Evolutionary conservation across 2,113 vertebrate genomes (phyloP), one percentile per base, ranked within the genome.

Genomic region (Piprites chloris): DNA sequence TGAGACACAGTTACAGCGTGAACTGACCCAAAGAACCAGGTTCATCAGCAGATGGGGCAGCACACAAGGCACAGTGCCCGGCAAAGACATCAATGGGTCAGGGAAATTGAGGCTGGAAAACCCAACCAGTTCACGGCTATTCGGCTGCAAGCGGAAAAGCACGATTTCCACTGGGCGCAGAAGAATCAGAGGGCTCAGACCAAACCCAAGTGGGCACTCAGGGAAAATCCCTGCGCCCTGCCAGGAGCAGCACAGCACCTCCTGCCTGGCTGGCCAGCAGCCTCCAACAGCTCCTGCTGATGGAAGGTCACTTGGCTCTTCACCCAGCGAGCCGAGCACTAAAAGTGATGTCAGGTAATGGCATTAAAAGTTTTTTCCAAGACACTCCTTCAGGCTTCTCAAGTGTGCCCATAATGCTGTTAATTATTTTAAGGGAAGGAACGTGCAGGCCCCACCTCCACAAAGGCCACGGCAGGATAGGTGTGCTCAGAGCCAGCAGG

Each of bases 181-280:
- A 44, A 9, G 32, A 59, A 77, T 24, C 17, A 53, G 41, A 62
- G 27, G n/a, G 33, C 72, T 87, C 7, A 3, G 46, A 22, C 32
- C 2, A 0, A 75, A 52, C 28, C n/a, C 2, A 0, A 58, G 50
- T 11, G 33, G 27, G 30, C 24, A 18, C 24, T 12, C 0, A 0
- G 24, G 26, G 37, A 71, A 65, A 53, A 66, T 30, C 27, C 30
- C 2, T 0, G 13, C 42, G 19, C 63, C 58, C 81, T 42, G 56
- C 56, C 50, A 42, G 20, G 56, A 75, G 50, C 18, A 6, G 72
- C 39, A 35, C 52, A 33, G 50, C 44, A 55, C 30, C 72, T 68
- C 14, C 18, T 15, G 47, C 61, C 47, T 9, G 55, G 28, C 27
- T 0, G 1, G 39, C n/a, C 21, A 17, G 84, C 63, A 10, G 71